These are phyloP conservation scores for Balaeniceps rex DNA, from an alignment of 2,113 vertebrate species.

Conservation along the genomic window DNA sequence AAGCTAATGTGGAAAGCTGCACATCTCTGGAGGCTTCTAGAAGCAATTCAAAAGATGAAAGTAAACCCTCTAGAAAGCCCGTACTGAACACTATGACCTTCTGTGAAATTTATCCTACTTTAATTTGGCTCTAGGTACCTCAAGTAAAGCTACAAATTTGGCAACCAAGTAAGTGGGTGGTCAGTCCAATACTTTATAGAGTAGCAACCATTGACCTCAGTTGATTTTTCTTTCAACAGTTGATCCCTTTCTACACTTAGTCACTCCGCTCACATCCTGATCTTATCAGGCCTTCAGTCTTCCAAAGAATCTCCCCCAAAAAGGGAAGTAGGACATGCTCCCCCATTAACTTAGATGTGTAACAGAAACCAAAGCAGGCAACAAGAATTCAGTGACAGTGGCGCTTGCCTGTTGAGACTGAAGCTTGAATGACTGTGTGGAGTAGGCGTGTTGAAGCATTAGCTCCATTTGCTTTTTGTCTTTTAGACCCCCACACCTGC, in stretches of 20 bases:
- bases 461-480: conserved; percentile 26
- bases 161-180: neutral
- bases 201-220: neutral
- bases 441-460: neutral
- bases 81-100: neutral
- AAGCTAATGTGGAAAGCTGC: neutral
- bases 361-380: neutral
- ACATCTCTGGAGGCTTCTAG: neutral
- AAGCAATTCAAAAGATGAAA: neutral
- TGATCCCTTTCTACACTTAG: neutral
- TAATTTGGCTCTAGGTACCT: neutral
- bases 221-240: neutral
- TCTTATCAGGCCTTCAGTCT: neutral
- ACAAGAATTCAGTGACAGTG: neutral
- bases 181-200: neutral
- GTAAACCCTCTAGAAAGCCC: neutral
- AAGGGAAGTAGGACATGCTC: neutral
- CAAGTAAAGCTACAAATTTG: neutral
- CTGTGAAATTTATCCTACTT: neutral
- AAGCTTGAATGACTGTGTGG: neutral
- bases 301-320: neutral
- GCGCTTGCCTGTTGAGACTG: neutral
- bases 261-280: neutral
- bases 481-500: neutral
- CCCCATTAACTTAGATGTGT: neutral